Percentiles rank a stretch among this genome's conserved stretches.
Conservation (phyloP, 2,113 vertebrate species). For the Pyxicephalus adspersus region DNA sequence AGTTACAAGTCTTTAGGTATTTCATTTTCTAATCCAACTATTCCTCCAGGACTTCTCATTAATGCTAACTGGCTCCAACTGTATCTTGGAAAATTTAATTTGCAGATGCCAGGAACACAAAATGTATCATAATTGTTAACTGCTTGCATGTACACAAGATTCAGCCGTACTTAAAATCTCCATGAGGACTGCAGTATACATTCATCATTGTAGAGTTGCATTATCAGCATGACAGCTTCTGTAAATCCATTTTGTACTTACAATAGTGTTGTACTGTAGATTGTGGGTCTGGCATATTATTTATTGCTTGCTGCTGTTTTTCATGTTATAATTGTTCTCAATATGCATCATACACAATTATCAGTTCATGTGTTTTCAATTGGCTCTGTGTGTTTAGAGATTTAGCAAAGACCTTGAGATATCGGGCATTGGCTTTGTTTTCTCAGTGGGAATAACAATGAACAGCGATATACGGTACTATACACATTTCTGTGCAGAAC, state of each 20-base stretch:
- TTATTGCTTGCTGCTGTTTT: slow-evolving; percentile 11
- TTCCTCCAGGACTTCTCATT: background rate
- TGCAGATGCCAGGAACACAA: slow-evolving; percentile 19
- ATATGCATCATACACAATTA: slow-evolving; percentile 13
- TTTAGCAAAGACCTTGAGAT: slow-evolving; percentile 19
- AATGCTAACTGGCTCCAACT: background rate
- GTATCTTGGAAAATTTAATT: background rate
- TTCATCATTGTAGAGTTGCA: background rate
- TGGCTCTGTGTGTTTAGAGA: slow-evolving; percentile 12
- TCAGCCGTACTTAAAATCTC: background rate
- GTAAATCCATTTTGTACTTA: background rate
- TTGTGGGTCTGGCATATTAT: background rate
- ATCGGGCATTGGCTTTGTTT: slow-evolving; percentile 4
- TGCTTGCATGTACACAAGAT: background rate
- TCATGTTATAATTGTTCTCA: slow-evolving; percentile 11
- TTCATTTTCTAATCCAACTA: background rate
- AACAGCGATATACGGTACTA: background rate
- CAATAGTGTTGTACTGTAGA: background rate
- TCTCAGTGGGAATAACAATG: slow-evolving; percentile 16
- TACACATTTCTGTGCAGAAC: background rate
- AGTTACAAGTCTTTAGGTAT: slow-evolving; percentile 15
- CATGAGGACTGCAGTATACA: background rate
- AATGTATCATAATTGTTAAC: background rate
- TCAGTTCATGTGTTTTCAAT: slow-evolving; percentile 32
- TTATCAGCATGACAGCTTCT: slow-evolving; percentile 9